These are phyloP conservation scores for Dasyurus viverrinus DNA, from an alignment of 2,113 vertebrate genomes.

Conservation along the genomic window DNA sequence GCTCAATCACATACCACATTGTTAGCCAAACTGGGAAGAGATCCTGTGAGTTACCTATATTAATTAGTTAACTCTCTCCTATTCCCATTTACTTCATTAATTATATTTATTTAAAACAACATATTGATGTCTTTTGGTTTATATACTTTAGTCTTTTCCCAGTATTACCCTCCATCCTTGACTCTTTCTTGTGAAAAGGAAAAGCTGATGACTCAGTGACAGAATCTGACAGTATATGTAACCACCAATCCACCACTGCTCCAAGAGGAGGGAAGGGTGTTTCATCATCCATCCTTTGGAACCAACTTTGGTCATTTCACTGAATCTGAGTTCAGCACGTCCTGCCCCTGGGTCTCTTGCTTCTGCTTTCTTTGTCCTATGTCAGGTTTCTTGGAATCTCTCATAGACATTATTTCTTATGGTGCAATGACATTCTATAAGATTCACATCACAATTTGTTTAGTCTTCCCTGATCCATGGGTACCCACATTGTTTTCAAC, in stretches of 20 bases:
- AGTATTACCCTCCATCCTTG: background rate
- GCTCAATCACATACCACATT: background rate
- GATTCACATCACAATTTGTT: background rate
- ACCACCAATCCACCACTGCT: background rate
- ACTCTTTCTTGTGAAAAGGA: background rate
- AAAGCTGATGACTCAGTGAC: background rate
- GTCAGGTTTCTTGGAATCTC: background rate
- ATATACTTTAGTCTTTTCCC: background rate
- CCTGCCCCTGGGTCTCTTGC: background rate
- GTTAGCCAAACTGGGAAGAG: background rate
- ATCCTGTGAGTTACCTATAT: background rate
- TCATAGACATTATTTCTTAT: background rate
- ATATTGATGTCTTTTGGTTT: background rate
- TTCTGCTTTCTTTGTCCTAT: background rate
- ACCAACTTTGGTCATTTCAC: background rate
- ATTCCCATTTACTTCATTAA: background rate
- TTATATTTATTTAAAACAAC: background rate
- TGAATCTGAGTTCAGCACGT: background rate
- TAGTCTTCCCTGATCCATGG: background rate
- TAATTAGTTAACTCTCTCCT: background rate
- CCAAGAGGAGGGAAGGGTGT: background rate
- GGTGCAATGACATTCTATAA: background rate
- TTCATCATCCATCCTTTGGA: background rate
- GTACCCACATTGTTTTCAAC: background rate
- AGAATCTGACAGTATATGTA: background rate